Conservation (phyloP, 2,113 vertebrate genomes). For the Siniperca knerii region DNA sequence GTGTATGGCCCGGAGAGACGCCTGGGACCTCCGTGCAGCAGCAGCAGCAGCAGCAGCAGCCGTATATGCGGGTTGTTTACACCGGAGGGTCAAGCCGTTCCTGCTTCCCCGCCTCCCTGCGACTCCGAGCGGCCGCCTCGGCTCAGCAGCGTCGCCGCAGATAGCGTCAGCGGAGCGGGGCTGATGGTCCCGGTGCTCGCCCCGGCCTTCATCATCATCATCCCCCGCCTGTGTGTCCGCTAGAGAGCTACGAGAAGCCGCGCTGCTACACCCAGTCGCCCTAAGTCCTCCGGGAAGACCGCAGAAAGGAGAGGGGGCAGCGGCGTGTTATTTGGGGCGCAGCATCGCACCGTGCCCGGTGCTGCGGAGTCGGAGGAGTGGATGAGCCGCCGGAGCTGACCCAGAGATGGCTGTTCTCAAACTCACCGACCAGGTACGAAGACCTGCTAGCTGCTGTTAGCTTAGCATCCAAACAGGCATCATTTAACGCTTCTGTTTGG, state of each 20-base stretch:
- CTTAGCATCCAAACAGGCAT: conserved; percentile 33
- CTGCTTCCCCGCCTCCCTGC: conserved; percentile 59
- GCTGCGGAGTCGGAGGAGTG: conserved; percentile 60
- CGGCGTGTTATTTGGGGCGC: neutral
- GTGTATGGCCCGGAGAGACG: conserved; percentile 26
- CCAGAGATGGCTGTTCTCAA: conserved; percentile 87
- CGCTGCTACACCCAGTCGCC: neutral
- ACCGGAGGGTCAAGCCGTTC: conserved; percentile 52
- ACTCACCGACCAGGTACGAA: conserved; percentile 85
- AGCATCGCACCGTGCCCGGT: conserved; percentile 59
- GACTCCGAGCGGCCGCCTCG: conserved; percentile 56
- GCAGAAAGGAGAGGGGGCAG: conserved; percentile 6
- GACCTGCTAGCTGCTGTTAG: conserved; percentile 70
- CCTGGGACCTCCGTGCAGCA: conserved; percentile 16
- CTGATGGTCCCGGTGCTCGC: conserved; percentile 68
- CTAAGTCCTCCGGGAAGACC: conserved; percentile 15
- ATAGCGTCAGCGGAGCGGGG: conserved; percentile 73
- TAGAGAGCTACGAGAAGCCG: conserved; percentile 24
- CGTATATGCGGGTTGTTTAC: conserved; percentile 79
- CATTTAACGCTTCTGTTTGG: neutral
- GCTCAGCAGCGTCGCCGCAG: conserved; percentile 61
- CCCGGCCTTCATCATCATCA: conserved; percentile 72
- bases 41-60: conserved; percentile 18
- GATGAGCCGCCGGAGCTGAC: conserved; percentile 76
- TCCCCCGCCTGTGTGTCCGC: conserved; percentile 10